phyloP scores from a whole-genome alignment of 2,888 invertebrate genomes.

The Caenorhabditis doughertyi region DNA sequence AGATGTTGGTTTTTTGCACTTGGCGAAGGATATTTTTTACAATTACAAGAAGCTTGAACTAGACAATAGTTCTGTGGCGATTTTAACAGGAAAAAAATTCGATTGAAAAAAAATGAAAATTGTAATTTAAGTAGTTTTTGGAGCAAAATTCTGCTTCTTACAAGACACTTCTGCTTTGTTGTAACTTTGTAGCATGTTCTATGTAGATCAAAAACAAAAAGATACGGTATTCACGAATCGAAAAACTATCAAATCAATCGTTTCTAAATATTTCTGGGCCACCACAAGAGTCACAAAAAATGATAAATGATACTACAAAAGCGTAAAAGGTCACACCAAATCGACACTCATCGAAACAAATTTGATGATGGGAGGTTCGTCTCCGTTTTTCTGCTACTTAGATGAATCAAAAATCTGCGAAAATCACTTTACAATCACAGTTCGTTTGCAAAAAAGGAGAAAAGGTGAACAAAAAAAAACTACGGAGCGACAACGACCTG shows the following conservation, averaged over 20 bases:
- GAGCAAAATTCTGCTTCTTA: too few relatives aligned
- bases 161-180: too few relatives aligned
- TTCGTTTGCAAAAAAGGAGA: slow-evolving; percentile 6
- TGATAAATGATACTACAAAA: slow-evolving; percentile 24
- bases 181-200: too few relatives aligned
- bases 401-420: slow-evolving; percentile 28
- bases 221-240: background rate
- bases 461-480: background rate
- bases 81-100: too few relatives aligned
- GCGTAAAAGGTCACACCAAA: slow-evolving; percentile 24
- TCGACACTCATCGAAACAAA: slow-evolving; percentile 21
- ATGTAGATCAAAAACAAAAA: background rate
- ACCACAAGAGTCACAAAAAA: background rate
- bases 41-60: too few relatives aligned
- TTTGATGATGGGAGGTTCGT: background rate
- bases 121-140: too few relatives aligned
- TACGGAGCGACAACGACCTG: slow-evolving; percentile 10
- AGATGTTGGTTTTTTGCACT: too few relatives aligned
- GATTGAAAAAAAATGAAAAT: too few relatives aligned
- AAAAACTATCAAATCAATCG: background rate
- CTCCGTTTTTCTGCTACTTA: background rate
- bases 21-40: too few relatives aligned
- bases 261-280: slow-evolving; percentile 11
- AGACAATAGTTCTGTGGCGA: too few relatives aligned
- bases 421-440: slow-evolving; percentile 21